Evolutionary conservation across 2,797 vertebrate species (phyloP).

Genomic region (Stomatorhinus walkeri): DNA sequence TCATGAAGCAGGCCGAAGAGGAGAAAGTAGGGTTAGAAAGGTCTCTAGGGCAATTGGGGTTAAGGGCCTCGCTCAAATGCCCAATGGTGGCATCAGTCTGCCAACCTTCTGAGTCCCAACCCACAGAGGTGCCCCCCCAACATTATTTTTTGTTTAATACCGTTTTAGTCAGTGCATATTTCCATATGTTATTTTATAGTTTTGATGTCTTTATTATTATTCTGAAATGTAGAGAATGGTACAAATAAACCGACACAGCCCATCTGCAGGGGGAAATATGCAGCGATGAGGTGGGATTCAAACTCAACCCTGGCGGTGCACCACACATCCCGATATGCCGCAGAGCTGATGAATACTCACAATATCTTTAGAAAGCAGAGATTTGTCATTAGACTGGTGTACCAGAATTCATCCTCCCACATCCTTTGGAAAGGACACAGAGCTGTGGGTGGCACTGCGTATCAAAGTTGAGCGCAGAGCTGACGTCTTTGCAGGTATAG

Average conservation of each 20-base stretch:
- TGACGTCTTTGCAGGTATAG: not conserved
- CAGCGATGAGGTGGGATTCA: not conserved
- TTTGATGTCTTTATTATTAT: not conserved
- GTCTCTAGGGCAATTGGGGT: not conserved
- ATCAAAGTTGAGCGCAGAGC: not conserved
- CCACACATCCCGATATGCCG: not conserved
- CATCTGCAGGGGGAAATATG: not conserved
- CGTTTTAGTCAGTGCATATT: not conserved
- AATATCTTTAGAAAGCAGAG: conserved; percentile 2
- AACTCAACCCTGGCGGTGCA: not conserved
- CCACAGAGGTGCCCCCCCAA: not conserved
- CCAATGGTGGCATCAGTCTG: not conserved
- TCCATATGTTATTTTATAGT: not conserved
- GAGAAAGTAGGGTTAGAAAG: not conserved
- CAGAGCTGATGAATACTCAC: not conserved
- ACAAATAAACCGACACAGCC: not conserved
- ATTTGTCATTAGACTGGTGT: not conserved
- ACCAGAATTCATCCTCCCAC: not conserved
- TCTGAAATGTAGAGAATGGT: not conserved
- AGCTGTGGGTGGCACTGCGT: not conserved
- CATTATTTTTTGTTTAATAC: not conserved
- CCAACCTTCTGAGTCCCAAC: not conserved
- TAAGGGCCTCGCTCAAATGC: not conserved
- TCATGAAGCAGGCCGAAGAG: not conserved
- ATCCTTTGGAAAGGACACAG: not conserved